Percentiles rank a stretch among this genome's conserved stretches.
These are phyloP conservation scores for Serripes groenlandicus DNA, from an alignment of 2,888 invertebrate species.

Conservation along the genomic window DNA sequence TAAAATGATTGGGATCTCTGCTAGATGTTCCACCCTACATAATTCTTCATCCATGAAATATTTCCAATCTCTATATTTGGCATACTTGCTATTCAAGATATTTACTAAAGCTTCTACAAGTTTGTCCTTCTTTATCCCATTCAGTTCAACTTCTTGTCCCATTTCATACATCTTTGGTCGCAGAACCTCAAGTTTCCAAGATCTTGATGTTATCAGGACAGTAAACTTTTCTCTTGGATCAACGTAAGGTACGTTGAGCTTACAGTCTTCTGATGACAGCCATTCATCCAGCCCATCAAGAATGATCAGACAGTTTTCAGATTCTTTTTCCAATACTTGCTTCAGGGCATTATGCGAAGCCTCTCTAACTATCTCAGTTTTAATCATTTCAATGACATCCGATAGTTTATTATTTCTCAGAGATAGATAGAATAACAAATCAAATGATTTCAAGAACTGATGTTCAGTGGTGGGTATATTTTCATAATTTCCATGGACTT, in stretches of 20 bases:
- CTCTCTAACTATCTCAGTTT: not conserved
- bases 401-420: not conserved
- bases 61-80: not conserved
- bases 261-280: too few relatives aligned
- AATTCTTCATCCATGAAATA: too few relatives aligned
- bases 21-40: too few relatives aligned
- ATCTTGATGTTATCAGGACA: slow-evolving; percentile 1
- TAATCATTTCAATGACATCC: slow-evolving; percentile 13
- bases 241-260: not conserved
- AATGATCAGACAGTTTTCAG: slow-evolving; percentile 1
- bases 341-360: not conserved
- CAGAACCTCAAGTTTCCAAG: slow-evolving; percentile 16
- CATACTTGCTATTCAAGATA: not conserved
- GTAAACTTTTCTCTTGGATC: not conserved
- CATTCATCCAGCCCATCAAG: slow-evolving; percentile 21
- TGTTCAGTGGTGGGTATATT: not conserved
- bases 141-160: not conserved
- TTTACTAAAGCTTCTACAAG: not conserved
- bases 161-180: not conserved
- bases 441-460: slow-evolving; percentile 5
- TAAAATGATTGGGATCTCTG: too few relatives aligned
- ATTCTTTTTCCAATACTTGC: not conserved
- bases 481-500: not conserved
- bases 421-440: slow-evolving; percentile 22
- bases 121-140: not conserved